Percentiles rank a stretch among this genome's conserved stretches.
Evolutionary conservation across 2,888 invertebrate species (phyloP).

Genomic region (Cheilosia urbana): DNA sequence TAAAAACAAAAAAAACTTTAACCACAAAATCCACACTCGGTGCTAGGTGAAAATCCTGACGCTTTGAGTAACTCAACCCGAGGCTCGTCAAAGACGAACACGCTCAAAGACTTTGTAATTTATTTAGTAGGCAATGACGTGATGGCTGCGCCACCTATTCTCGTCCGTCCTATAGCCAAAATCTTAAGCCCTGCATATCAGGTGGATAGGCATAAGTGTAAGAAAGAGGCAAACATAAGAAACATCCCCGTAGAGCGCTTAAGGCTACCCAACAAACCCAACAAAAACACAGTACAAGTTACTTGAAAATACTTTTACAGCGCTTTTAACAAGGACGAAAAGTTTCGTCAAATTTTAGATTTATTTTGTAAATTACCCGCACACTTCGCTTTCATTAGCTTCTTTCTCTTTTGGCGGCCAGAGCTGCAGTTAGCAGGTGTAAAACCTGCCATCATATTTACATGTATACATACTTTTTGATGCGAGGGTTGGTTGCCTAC

Average conservation of each 20-base stretch:
- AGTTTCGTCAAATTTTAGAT: constrained; percentile 53
- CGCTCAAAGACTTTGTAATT: constrained; percentile 47
- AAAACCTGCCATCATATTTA: neutral
- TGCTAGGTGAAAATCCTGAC: neutral
- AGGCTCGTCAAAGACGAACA: constrained; percentile 23
- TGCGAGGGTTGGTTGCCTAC: neutral
- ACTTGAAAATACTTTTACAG: constrained; percentile 45
- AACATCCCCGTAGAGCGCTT: constrained; percentile 26
- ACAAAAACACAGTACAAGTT: constrained; percentile 32
- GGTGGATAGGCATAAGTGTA: constrained; percentile 7
- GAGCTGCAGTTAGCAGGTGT: neutral
- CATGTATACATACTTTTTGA: neutral
- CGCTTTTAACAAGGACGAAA: constrained; percentile 41
- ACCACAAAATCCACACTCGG: constrained; percentile 13
- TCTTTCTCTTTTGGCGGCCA: neutral
- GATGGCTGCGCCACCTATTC: neutral
- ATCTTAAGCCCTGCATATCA: constrained; percentile 9
- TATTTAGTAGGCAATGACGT: constrained; percentile 39
- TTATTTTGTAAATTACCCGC: constrained; percentile 57
- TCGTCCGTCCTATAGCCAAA: constrained; percentile 11
- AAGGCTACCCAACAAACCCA: constrained; percentile 8
- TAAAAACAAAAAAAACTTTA: constrained; percentile 10
- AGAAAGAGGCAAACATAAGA: neutral
- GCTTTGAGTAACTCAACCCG: constrained; percentile 7
- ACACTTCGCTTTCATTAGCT: constrained; percentile 35